Evolutionary conservation across 2,797 vertebrate species (phyloP), one percentile per base, ranked within the genome.

Genomic region (Danionella dracula): DNA sequence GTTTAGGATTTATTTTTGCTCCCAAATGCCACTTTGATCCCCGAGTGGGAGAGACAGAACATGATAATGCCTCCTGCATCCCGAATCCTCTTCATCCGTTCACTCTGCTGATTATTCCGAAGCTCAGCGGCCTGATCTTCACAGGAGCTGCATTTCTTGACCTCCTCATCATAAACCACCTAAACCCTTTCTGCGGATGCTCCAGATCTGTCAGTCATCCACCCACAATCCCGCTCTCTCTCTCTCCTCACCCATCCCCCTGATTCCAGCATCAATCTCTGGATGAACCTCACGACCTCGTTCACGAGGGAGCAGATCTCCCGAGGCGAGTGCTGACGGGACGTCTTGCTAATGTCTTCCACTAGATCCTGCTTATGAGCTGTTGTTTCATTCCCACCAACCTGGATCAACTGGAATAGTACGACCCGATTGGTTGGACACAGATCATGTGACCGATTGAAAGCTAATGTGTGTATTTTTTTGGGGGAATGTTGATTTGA

Each of bases 401-500:
- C 61, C 84, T 81, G 82, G 80, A 81, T 84, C 11, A 73, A 79
- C 82, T 85, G 86, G 82, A 88, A 72, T 46, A 53, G 21, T 42
- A 19, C 21, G 17, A 10, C 23, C 3, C 17, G 48, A 45, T 31
- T 34, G 55, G 49, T 4, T 7, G 23, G 23, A 27, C 23, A 27
- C 23, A 3, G 23, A 27, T 27, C 23, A 27, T 6, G 23, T 27
- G 23, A 27, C 23, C 23, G 23, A 27, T 3, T 27, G 3, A 27
- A 27, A 27, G 23, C n/a, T n/a, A n/a, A n/a, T n/a, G n/a, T n/a
- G n/a, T n/a, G n/a, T n/a, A 6, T 6, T 27, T 6, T 27, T 27
- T 27, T 27, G 3, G 3, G 2, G 35, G 40, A 45, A 37, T 45
- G 35, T 10, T 12, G 58, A 15, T 54, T 62, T 62, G 1, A 53